Conservation (phyloP, 1,140 invertebrate species). For the Nylanderia fulva region DNA sequence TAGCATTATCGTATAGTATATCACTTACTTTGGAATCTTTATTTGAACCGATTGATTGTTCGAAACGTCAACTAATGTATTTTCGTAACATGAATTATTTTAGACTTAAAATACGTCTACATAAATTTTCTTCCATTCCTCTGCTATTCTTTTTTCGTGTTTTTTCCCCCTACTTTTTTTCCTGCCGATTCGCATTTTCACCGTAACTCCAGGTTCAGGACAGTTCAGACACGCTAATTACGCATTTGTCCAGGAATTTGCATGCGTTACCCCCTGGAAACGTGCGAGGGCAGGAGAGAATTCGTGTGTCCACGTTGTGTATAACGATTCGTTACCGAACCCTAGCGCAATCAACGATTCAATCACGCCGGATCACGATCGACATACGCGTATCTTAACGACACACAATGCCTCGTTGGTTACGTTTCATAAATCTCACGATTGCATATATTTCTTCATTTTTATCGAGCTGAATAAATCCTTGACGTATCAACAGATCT, state of each 20-base stretch:
- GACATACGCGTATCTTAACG: constrained; percentile 32
- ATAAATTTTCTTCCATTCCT: constrained; percentile 8
- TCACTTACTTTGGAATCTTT: not conserved
- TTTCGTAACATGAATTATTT: not conserved
- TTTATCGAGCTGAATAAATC: not conserved
- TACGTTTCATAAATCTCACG: not conserved
- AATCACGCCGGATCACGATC: constrained; percentile 42
- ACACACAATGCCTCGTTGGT: constrained; percentile 8
- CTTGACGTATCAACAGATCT: not conserved
- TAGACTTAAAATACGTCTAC: not conserved
- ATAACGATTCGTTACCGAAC: constrained; percentile 74
- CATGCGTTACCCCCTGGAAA: constrained; percentile 74
- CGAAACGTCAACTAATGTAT: not conserved
- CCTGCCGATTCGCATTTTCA: not conserved
- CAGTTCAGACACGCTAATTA: constrained; percentile 76
- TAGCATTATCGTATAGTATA: not conserved
- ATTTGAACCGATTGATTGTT: not conserved
- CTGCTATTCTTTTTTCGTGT: not conserved
- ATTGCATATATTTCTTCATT: not conserved
- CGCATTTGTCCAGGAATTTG: constrained; percentile 80
- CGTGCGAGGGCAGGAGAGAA: constrained; percentile 58
- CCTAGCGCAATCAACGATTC: constrained; percentile 37
- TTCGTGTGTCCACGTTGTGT: constrained; percentile 63
- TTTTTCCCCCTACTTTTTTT: not conserved
- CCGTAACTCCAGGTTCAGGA: constrained; percentile 7